Evolutionary conservation across 2,888 invertebrate genomes (phyloP).

Genomic region (Drosophila ustulata): DNA sequence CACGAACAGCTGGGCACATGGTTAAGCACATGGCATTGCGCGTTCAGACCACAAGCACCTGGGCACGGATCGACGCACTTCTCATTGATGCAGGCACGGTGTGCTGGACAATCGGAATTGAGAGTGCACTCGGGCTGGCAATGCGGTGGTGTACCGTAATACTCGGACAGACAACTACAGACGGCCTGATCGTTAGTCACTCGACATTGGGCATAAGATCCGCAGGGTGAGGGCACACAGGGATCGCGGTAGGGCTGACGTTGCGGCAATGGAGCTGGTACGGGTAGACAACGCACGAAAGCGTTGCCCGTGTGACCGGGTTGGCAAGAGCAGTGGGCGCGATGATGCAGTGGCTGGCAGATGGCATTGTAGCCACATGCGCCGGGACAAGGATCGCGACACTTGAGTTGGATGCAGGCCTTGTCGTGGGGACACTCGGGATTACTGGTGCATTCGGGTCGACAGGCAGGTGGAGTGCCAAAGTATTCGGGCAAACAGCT

Average conservation of each 20-base stretch:
- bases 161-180: slow-evolving; percentile 88
- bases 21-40: slow-evolving; percentile 90
- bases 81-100: slow-evolving; percentile 89
- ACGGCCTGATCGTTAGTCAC: slow-evolving; percentile 87
- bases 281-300: slow-evolving; percentile 88
- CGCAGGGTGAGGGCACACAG: slow-evolving; percentile 89
- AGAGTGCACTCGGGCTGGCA: slow-evolving; percentile 90
- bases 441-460: slow-evolving; percentile 88
- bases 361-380: slow-evolving; percentile 88
- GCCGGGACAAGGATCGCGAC: slow-evolving; percentile 87
- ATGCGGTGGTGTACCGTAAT: slow-evolving; percentile 89
- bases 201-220: slow-evolving; percentile 89
- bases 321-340: slow-evolving; percentile 87
- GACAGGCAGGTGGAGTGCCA: slow-evolving; percentile 89
- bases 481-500: slow-evolving; percentile 87
- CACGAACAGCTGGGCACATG: slow-evolving; percentile 90
- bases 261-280: slow-evolving; percentile 67
- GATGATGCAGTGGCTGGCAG: slow-evolving; percentile 87
- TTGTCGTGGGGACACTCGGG: slow-evolving; percentile 87
- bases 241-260: slow-evolving; percentile 85
- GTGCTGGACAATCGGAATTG: slow-evolving; percentile 89
- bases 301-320: slow-evolving; percentile 89
- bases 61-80: slow-evolving; percentile 91
- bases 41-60: slow-evolving; percentile 89
- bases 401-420: slow-evolving; percentile 88